Evolutionary conservation across 2,113 vertebrate genomes (phyloP).

Genomic region (Anser cygnoides): DNA sequence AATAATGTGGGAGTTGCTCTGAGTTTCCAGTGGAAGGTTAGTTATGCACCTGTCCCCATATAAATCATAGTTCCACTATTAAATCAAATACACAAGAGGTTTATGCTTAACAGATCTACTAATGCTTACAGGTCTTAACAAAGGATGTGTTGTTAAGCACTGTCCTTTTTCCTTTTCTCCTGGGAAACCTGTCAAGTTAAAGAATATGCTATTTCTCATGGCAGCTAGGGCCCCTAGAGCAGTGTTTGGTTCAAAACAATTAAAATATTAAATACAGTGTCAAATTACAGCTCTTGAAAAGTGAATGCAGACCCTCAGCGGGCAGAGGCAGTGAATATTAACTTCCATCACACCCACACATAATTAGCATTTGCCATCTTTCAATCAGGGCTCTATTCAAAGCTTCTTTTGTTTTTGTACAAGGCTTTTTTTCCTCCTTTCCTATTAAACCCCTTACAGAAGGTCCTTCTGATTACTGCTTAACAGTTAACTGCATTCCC

Average conservation of each 20-base stretch:
- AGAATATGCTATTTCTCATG: background rate
- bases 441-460: background rate
- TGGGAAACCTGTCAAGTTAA: background rate
- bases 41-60: background rate
- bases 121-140: background rate
- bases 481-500: background rate
- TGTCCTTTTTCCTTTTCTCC: background rate
- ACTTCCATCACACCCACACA: conserved; percentile 24
- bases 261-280: background rate
- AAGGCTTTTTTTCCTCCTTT: background rate
- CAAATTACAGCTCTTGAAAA: conserved; percentile 18
- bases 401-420: background rate
- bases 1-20: background rate
- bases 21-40: background rate
- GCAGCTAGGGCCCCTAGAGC: background rate
- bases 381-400: conserved; percentile 37
- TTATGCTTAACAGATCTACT: background rate
- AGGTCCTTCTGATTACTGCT: background rate
- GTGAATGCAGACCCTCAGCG: background rate
- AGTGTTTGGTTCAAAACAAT: background rate
- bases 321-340: conserved; percentile 27
- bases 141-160: background rate
- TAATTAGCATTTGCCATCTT: conserved; percentile 38
- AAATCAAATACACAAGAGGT: background rate
- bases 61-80: background rate